A percentile compares a stretch with the other conserved stretches of the same genome.
phyloP scores from a whole-genome alignment of 2,797 vertebrate species.

The Ptychadena robeensis region DNA sequence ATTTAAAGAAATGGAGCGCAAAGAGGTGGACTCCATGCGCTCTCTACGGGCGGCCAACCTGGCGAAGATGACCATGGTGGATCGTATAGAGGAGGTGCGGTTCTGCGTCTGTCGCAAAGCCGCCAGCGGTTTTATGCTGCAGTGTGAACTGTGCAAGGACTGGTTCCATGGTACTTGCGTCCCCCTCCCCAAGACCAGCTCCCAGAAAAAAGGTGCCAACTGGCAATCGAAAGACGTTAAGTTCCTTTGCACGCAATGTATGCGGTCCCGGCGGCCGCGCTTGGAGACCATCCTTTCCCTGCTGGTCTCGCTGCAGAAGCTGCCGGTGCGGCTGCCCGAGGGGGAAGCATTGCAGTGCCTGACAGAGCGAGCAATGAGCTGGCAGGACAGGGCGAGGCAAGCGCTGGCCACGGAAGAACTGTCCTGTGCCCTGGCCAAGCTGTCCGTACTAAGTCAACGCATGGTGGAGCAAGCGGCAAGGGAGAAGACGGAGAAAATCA shows the following conservation, averaged over 20 bases:
- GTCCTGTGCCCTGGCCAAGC: constrained; percentile 94
- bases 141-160: constrained; percentile 98
- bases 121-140: constrained; percentile 95
- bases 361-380: constrained; percentile 97
- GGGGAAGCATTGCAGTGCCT: constrained; percentile 95
- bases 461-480: constrained; percentile 98
- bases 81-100: constrained; percentile 95
- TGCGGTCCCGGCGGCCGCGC: constrained; percentile 91
- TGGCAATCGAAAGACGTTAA: constrained; percentile 97
- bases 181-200: constrained; percentile 89
- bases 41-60: constrained; percentile 91
- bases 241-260: constrained; percentile 94
- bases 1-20: constrained; percentile 94
- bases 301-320: constrained; percentile 95
- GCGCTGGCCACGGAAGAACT: constrained; percentile 93
- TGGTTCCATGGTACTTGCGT: constrained; percentile 97
- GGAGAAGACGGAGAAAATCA: constrained; percentile 98
- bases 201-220: constrained; percentile 88
- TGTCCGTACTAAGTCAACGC: constrained; percentile 94
- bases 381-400: constrained; percentile 97
- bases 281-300: constrained; percentile 95
- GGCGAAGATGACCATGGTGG: constrained; percentile 97
- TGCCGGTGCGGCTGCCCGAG: constrained; percentile 92
- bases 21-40: constrained; percentile 93
- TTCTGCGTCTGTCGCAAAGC: constrained; percentile 97